phyloP scores from a whole-genome alignment of 1,140 invertebrate species.

The Pissodes strobi region DNA sequence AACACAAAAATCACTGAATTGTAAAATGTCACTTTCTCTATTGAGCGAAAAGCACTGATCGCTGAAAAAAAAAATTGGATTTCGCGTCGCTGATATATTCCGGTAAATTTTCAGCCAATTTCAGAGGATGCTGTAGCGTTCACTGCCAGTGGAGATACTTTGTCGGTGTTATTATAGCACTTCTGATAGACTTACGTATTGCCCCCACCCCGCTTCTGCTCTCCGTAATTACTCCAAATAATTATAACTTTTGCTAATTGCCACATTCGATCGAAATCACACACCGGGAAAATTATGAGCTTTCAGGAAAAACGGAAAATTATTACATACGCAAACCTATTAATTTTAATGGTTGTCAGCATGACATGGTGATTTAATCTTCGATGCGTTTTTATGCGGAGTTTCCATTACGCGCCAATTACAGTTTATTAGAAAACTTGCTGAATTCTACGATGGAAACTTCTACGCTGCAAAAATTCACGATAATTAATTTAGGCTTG shows the following conservation, averaged over 20 bases:
- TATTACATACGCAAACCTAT: not conserved
- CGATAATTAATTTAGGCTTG: no score
- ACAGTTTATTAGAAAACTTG: no score
- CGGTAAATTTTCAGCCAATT: slow-evolving; percentile 18
- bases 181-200: slow-evolving; percentile 32
- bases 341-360: slow-evolving; percentile 2
- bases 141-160: slow-evolving; percentile 30
- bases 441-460: no score
- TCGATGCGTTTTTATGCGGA: slow-evolving; percentile 3
- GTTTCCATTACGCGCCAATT: no score
- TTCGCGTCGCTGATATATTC: slow-evolving; percentile 11
- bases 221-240: slow-evolving; percentile 16
- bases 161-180: slow-evolving; percentile 34
- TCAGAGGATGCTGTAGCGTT: slow-evolving; percentile 29
- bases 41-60: not conserved
- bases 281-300: slow-evolving; percentile 21
- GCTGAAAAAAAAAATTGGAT: not conserved
- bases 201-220: slow-evolving; percentile 10
- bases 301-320: slow-evolving; percentile 14
- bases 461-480: no score
- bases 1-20: slow-evolving; percentile 1
- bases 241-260: slow-evolving; percentile 25
- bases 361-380: slow-evolving; percentile 1
- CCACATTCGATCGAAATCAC: slow-evolving; percentile 5
- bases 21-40: not conserved